phyloP scores from a whole-genome alignment of 2,888 invertebrate species.

The Blastobasis lacticolella region DNA sequence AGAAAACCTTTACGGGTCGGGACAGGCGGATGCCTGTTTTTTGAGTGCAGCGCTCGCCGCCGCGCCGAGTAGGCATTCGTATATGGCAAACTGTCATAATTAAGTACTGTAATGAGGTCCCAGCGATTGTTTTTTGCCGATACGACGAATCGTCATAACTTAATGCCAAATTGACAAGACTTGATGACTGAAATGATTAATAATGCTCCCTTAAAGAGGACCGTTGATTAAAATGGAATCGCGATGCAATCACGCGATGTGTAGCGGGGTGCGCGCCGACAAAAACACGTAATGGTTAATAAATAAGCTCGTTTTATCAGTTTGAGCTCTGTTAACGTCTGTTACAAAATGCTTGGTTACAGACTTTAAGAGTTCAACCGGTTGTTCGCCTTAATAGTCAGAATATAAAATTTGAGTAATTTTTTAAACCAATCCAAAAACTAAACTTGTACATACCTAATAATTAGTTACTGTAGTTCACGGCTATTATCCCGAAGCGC shows the following conservation, averaged over 20 bases:
- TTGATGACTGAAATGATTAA: constrained; percentile 33
- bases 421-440: too few species aligned
- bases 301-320: too few species aligned
- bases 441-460: too few species aligned
- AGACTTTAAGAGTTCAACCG: neutral
- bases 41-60: constrained; percentile 27
- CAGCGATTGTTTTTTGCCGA: constrained; percentile 49
- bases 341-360: neutral
- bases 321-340: neutral
- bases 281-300: too few species aligned
- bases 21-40: constrained; percentile 46
- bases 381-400: too few species aligned
- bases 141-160: constrained; percentile 61
- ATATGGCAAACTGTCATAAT: constrained; percentile 72
- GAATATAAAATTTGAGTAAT: too few species aligned
- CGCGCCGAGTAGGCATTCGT: constrained; percentile 42
- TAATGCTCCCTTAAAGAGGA: constrained; percentile 31
- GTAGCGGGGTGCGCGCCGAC: too few species aligned
- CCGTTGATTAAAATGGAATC: constrained; percentile 9
- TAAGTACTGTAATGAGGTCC: constrained; percentile 64
- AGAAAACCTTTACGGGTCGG: constrained; percentile 37
- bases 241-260: constrained; percentile 2
- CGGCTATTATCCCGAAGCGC: neutral
- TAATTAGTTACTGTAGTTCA: too few species aligned
- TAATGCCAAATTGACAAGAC: constrained; percentile 49